Conservation (phyloP, 2,888 invertebrate species). For the Eupithecia subumbrata region DNA sequence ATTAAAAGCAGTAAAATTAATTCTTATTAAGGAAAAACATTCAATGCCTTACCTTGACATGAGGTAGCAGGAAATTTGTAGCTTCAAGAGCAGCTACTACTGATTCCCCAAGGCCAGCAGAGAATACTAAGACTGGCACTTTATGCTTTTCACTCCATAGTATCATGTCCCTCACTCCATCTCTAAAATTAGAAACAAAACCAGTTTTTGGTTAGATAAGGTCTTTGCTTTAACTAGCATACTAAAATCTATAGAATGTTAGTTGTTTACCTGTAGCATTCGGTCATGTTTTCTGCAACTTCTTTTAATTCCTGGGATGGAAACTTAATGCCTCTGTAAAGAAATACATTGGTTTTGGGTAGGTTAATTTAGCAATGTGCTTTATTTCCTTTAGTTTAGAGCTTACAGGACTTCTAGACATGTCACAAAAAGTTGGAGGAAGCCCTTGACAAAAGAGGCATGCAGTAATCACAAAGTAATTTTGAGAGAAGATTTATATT, state of each 20-base stretch:
- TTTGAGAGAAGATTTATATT: too few relatives aligned
- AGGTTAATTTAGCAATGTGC: neutral
- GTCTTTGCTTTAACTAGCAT: neutral
- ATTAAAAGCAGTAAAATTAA: too few relatives aligned
- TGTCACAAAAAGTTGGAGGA: too few relatives aligned
- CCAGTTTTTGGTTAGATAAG: neutral
- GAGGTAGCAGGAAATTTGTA: conserved; percentile 86
- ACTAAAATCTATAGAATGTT: neutral
- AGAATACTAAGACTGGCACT: conserved; percentile 96
- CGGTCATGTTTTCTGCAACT: conserved; percentile 65
- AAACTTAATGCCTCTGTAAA: conserved; percentile 69
- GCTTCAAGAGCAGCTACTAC: conserved; percentile 91
- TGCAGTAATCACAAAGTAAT: too few relatives aligned
- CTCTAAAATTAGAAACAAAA: conserved; percentile 76
- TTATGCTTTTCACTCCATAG: conserved; percentile 83
- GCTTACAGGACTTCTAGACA: too few relatives aligned
- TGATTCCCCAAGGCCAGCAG: conserved; percentile 96
- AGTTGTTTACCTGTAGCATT: conserved; percentile 68
- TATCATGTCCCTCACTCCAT: conserved; percentile 88
- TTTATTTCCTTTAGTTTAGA: too few relatives aligned
- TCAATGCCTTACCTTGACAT: conserved; percentile 85
- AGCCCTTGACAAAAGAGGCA: too few relatives aligned
- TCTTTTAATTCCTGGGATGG: conserved; percentile 68
- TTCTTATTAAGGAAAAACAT: neutral
- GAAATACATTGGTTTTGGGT: neutral